Conservation (phyloP, 2,797 vertebrate species). For the Lemur catta region DNA sequence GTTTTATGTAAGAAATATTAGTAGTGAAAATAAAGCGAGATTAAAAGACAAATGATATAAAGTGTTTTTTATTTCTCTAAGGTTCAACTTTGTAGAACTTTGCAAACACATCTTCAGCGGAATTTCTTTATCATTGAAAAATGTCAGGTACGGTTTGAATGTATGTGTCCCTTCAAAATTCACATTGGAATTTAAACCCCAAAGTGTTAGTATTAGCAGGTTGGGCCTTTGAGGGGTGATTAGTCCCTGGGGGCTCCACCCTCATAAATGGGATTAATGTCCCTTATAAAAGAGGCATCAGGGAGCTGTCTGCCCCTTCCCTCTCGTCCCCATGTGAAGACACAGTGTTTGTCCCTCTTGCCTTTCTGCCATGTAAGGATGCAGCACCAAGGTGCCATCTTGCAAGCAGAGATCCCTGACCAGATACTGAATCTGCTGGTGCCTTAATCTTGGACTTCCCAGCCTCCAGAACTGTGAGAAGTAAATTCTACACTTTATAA, state of each 20-base stretch:
- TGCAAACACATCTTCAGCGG: background rate
- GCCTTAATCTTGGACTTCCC: background rate
- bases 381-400: background rate
- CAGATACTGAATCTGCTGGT: background rate
- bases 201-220: background rate
- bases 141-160: background rate
- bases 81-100: background rate
- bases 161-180: background rate
- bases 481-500: background rate
- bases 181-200: background rate
- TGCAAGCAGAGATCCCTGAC: background rate
- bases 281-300: background rate
- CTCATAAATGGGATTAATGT: background rate
- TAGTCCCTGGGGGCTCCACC: background rate
- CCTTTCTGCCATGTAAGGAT: background rate
- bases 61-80: conserved; percentile 6
- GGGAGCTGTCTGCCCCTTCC: background rate
- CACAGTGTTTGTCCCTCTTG: background rate
- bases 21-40: background rate
- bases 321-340: background rate
- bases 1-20: conserved; percentile 25
- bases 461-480: background rate
- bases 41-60: background rate
- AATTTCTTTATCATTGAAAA: background rate
- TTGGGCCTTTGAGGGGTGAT: background rate